These are phyloP conservation scores for Hymenopus coronatus DNA, from an alignment of 2,888 invertebrate species.

Conservation along the genomic window DNA sequence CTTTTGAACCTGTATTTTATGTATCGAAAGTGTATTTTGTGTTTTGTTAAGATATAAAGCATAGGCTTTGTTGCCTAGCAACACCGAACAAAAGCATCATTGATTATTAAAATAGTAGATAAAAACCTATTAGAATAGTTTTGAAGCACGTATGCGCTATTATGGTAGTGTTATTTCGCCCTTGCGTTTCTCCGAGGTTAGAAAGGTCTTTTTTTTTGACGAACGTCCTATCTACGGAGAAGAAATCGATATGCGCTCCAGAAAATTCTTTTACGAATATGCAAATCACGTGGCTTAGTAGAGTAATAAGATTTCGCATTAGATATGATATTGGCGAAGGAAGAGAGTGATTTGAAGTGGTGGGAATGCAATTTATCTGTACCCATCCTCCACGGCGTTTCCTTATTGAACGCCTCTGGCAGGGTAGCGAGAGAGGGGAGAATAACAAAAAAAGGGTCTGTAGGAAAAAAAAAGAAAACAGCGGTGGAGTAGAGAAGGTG, in stretches of 20 bases:
- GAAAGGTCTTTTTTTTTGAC: background rate
- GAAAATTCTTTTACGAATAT: background rate
- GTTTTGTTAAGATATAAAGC: no score
- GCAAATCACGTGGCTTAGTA: background rate
- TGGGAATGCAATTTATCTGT: background rate
- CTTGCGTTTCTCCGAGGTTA: background rate
- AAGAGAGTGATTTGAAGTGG: background rate
- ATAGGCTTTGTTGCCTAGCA: no score
- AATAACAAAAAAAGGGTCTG: background rate
- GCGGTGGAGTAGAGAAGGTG: background rate
- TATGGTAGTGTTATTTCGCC: no score
- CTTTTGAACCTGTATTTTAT: no score
- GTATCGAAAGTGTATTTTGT: no score
- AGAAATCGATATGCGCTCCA: background rate
- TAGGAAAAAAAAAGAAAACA: background rate
- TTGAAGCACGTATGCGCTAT: no score
- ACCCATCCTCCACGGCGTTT: background rate
- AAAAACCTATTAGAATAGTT: no score
- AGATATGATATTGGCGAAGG: background rate
- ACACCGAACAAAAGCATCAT: no score
- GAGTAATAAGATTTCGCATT: background rate
- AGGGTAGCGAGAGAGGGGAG: background rate
- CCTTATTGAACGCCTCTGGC: background rate
- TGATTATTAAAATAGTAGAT: no score
- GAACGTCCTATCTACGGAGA: background rate